A percentile compares a stretch with the other conserved stretches of the same genome.
Conservation (phyloP, 2,888 invertebrate species). For the Ophion obscuratus region DNA sequence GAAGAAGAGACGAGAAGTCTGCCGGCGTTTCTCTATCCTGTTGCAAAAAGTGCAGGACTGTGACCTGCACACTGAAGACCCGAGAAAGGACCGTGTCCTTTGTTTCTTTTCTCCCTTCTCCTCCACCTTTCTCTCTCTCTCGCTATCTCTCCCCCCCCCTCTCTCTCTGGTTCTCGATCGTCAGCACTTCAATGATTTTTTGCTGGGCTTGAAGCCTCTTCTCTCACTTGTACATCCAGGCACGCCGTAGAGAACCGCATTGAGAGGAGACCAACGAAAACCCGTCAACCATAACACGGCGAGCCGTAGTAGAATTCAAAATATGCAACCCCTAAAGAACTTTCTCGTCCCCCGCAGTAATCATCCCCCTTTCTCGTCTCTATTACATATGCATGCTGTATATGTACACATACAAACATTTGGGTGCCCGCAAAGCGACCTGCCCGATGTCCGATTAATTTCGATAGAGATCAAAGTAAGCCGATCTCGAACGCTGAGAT, state of each 20-base stretch:
- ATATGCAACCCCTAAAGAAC: constrained; percentile 77
- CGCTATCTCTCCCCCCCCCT: constrained; percentile 8
- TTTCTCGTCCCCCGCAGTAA: constrained; percentile 29
- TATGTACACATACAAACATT: constrained; percentile 35
- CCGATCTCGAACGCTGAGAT: constrained; percentile 5
- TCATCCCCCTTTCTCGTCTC: constrained; percentile 30
- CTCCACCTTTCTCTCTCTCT: constrained; percentile 10
- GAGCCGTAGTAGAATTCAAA: constrained; percentile 81
- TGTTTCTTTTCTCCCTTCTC: constrained; percentile 3
- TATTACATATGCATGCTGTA: constrained; percentile 20
- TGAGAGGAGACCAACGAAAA: constrained; percentile 68
- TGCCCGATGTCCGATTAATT: constrained; percentile 35
- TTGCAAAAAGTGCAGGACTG: constrained; percentile 76
- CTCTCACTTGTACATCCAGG: constrained; percentile 66
- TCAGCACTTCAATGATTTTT: constrained; percentile 77
- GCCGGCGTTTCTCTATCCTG: constrained; percentile 62
- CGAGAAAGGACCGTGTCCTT: constrained; percentile 26
- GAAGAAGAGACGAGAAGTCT: constrained; percentile 64
- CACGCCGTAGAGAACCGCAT: constrained; percentile 75
- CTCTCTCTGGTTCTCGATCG: constrained; percentile 42
- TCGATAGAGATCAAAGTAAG: constrained; percentile 36
- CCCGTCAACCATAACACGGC: background rate
- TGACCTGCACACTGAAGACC: constrained; percentile 74
- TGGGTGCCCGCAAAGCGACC: constrained; percentile 38
- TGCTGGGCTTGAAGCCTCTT: constrained; percentile 58